These are phyloP conservation scores for Drosophila ambigua DNA, from an alignment of 1,140 invertebrate genomes.

Conservation along the genomic window DNA sequence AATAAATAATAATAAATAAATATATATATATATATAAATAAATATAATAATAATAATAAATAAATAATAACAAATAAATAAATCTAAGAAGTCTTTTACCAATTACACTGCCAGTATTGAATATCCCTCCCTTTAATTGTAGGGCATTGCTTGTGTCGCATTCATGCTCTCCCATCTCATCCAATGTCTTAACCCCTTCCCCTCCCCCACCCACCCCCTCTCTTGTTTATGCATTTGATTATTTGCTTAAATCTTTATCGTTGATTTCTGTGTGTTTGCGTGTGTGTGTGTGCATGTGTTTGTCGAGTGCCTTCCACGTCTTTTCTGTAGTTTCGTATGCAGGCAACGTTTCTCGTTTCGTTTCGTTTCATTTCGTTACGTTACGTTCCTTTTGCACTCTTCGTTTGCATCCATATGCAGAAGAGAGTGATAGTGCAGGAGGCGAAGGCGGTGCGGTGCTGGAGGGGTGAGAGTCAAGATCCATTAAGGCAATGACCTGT, in stretches of 20 bases:
- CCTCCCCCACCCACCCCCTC: constrained; percentile 9
- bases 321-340: constrained; percentile 66
- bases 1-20: no score
- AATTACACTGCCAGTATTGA: no score
- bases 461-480: constrained; percentile 61
- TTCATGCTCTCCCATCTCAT: neutral
- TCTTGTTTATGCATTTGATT: constrained; percentile 80
- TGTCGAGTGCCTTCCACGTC: constrained; percentile 62
- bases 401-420: constrained; percentile 68
- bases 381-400: constrained; percentile 40
- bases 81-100: no score
- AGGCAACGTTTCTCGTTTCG: constrained; percentile 62
- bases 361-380: constrained; percentile 22
- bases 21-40: no score
- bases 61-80: no score
- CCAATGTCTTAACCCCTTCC: no score
- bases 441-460: constrained; percentile 22
- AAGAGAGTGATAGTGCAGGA: constrained; percentile 4
- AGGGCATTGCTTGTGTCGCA: constrained; percentile 7
- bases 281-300: constrained; percentile 24
- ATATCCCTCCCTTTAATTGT: neutral
- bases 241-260: constrained; percentile 82
- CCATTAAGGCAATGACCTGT: constrained; percentile 83
- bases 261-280: constrained; percentile 51
- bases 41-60: no score